These are phyloP conservation scores for Heliconius hortense DNA, from an alignment of 2,888 invertebrate species.

Conservation along the genomic window DNA sequence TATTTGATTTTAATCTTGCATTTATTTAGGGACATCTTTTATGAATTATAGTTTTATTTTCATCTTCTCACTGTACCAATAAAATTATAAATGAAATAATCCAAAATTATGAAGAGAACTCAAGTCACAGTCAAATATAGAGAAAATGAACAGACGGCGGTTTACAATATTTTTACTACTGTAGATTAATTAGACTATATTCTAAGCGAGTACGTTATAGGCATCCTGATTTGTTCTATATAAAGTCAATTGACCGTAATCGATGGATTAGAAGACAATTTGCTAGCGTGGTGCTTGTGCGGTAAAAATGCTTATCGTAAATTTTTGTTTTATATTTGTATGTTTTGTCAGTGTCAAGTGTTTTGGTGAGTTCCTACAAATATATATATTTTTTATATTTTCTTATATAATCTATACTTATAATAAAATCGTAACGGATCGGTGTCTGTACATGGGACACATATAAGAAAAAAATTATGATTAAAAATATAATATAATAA, in stretches of 20 bases:
- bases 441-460: no score
- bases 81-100: no score
- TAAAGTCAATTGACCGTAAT: slow-evolving; percentile 1
- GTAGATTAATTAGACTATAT: not conserved
- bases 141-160: not conserved
- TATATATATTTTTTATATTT: not conserved
- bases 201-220: not conserved
- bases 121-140: not conserved
- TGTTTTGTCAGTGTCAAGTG: not conserved
- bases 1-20: no score
- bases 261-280: not conserved
- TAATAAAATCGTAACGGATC: not conserved
- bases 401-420: not conserved
- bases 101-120: no score
- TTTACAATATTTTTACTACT: not conserved
- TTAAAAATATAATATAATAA: no score
- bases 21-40: no score
- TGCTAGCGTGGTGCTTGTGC: slow-evolving; percentile 2
- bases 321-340: not conserved
- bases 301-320: slow-evolving; percentile 3
- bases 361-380: slow-evolving; percentile 15
- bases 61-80: no score
- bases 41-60: no score
- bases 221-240: not conserved
- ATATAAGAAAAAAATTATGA: no score